Evolutionary conservation across 2,888 invertebrate genomes (phyloP).

Genomic region (Dicyrtoma fusca): DNA sequence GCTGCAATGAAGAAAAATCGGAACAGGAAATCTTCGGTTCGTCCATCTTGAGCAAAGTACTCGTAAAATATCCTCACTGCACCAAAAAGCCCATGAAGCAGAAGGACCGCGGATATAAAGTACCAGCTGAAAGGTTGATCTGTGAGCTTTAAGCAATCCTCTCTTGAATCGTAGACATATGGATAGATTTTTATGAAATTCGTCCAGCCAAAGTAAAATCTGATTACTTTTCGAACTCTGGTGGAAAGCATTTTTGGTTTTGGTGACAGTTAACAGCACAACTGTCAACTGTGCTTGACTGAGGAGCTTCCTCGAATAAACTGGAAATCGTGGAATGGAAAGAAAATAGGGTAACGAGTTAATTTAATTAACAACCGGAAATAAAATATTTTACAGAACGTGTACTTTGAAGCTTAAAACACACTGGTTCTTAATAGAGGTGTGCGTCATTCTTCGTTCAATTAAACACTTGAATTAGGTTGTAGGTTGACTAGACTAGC

Average conservation of each 20-base stretch:
- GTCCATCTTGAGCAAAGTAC: not conserved
- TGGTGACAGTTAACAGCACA: no score
- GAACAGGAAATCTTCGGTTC: not conserved
- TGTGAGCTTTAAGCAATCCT: not conserved
- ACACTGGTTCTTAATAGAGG: no score
- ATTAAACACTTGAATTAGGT: no score
- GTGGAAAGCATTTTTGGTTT: slow-evolving; percentile 7
- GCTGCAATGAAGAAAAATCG: slow-evolving; percentile 6
- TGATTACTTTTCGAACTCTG: not conserved
- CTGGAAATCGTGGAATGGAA: no score
- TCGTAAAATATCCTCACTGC: not conserved
- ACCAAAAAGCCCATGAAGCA: not conserved
- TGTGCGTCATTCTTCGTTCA: no score
- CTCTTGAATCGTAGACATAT: not conserved
- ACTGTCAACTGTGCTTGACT: no score
- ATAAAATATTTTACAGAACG: no score
- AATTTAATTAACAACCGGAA: no score
- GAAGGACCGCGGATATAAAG: not conserved
- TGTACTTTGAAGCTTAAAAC: no score
- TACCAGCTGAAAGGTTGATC: not conserved
- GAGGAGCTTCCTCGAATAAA: no score
- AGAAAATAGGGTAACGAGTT: no score
- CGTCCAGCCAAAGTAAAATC: not conserved
- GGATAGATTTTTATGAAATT: not conserved
- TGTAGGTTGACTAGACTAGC: no score